Evolutionary conservation across 2,797 vertebrate genomes (phyloP).

Genomic region (Argya squamiceps): DNA sequence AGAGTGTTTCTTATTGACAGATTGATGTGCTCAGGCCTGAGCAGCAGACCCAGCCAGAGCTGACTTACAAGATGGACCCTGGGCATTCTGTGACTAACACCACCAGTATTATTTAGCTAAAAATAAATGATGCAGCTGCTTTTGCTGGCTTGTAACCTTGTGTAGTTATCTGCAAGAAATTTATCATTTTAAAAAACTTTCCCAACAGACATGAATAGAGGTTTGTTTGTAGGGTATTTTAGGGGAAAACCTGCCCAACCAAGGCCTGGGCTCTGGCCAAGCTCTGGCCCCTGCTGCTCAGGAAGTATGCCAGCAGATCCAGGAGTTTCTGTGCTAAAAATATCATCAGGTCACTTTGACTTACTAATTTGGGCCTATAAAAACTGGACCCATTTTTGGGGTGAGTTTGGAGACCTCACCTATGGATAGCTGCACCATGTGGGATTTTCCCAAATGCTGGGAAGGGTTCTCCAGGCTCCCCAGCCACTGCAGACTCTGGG

Average conservation of each 20-base stretch:
- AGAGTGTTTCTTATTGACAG: not conserved
- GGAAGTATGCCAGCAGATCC: not conserved
- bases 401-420: not conserved
- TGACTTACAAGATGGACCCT: not conserved
- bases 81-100: not conserved
- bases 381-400: not conserved
- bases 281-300: not conserved
- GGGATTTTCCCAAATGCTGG: not conserved
- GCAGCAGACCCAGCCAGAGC: not conserved
- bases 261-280: not conserved
- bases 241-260: not conserved
- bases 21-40: not conserved
- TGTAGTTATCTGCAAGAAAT: not conserved
- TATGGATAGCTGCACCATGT: fast-evolving
- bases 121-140: not conserved
- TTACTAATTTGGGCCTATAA: not conserved
- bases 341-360: not conserved
- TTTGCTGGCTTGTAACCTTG: not conserved
- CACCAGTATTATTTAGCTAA: not conserved
- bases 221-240: not conserved
- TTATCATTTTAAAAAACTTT: not conserved
- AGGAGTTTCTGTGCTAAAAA: not conserved
- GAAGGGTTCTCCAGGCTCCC: not conserved
- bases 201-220: not conserved
- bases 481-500: fast-evolving